Evolutionary conservation across 2,888 invertebrate species (phyloP), one percentile per base, ranked within the genome.

Genomic region (Napeogenes inachia): DNA sequence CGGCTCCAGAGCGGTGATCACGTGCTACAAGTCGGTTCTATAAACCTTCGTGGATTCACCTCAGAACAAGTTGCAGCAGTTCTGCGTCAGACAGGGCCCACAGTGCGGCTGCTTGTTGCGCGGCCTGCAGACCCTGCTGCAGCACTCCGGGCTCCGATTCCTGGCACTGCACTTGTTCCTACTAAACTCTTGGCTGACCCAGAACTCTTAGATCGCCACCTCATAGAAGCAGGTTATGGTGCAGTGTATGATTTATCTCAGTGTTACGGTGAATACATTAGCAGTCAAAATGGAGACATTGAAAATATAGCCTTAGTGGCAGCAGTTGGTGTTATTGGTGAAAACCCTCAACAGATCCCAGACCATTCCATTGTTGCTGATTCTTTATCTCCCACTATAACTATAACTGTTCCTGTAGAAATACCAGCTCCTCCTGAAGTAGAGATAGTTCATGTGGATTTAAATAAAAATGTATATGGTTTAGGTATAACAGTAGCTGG

Each of bases 1-100:
- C 94, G 98, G 59, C 92, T 99, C 71, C 97, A 97, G 86, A 97
- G 98, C 86, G 99, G 99, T 8, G 99, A 99, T 88, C 99, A 99
- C 90, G 96, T 99, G 75, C 92, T 99, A 74, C 99, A 99, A 91
- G 97, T 97, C 74, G 96, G 97, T 56, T 96, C 98, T 72, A 97
- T 99, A 72, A 97, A 97, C 89, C 92, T 99, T 73, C 94, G 98
- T 60, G 99, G 99, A 64, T 97, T 99, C 93, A 97, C 97, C 67
- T 98, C 98, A 60, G 99, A 99, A 86, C 97, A 97, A 88, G 98
- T 98, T 47, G 91, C 91, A 13, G 84, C 91, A 12, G 91, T 91
- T 68, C 85, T 95, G 71, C 91, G 95, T 4, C 96, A 96, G 85
- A 93, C 95, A 21, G 96, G 96, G 46, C 93, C 94, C 46, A 92